phyloP scores from a whole-genome alignment of 2,888 invertebrate genomes.

The Plebejus anna region DNA sequence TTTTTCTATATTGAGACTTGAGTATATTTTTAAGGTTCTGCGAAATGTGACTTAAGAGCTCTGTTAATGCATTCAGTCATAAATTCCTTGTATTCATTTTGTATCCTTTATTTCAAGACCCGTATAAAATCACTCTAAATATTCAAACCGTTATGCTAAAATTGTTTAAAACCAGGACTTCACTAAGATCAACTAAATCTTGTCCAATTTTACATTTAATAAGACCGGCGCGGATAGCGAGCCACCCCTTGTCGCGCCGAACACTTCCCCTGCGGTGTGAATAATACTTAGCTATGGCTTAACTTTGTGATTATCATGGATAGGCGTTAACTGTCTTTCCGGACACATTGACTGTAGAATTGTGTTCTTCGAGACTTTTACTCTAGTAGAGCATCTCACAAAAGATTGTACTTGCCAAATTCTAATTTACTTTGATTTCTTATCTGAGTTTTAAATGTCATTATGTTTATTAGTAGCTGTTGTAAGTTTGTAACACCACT shows the following conservation, averaged over 20 bases:
- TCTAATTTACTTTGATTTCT: background rate
- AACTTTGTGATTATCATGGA: conserved; percentile 20
- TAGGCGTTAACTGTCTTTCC: background rate
- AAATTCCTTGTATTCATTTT: conserved; percentile 27
- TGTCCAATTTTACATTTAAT: conserved; percentile 6
- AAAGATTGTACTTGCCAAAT: background rate
- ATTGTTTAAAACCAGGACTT: conserved; percentile 10
- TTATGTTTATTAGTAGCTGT: background rate
- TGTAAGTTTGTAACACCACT: background rate
- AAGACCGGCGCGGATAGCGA: background rate
- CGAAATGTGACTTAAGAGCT: background rate
- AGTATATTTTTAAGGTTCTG: background rate
- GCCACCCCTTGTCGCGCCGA: conserved; percentile 11
- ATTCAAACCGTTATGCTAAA: background rate
- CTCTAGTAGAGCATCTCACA: background rate
- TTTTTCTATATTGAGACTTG: background rate
- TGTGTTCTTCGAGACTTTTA: background rate
- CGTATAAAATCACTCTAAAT: no score
- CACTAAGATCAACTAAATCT: conserved; percentile 1
- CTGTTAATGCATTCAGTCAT: background rate
- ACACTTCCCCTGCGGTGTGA: conserved; percentile 10
- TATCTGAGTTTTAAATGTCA: background rate
- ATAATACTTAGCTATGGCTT: conserved; percentile 14
- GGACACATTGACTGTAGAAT: background rate
- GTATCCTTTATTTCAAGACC: no score